Conservation (phyloP, 2,888 invertebrate species). For the Boloria selene region DNA sequence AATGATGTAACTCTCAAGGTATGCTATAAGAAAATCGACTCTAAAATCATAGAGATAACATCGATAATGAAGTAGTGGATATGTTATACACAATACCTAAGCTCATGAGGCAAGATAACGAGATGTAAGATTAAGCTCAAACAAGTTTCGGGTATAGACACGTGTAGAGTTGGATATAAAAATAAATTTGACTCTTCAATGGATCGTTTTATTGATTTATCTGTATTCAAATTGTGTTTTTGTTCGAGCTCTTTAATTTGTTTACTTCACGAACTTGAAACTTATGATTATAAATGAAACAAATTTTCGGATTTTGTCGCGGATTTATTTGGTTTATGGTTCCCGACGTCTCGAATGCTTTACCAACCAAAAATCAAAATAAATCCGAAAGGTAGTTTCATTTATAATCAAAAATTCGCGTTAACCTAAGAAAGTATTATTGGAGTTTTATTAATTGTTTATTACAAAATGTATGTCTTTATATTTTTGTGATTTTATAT, state of each 20-base stretch:
- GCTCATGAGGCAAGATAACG: slow-evolving; percentile 43
- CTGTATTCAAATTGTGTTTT: slow-evolving; percentile 17
- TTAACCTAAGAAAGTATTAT: too few relatives aligned
- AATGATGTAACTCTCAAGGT: background rate
- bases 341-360: too few relatives aligned
- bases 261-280: background rate
- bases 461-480: background rate
- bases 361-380: too few relatives aligned
- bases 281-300: too few relatives aligned
- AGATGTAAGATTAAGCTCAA: slow-evolving; percentile 54
- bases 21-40: slow-evolving; percentile 12
- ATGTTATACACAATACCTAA: background rate
- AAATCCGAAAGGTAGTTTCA: too few relatives aligned
- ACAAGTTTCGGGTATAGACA: slow-evolving; percentile 51
- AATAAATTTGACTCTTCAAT: slow-evolving; percentile 35
- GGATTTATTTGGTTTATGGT: too few relatives aligned
- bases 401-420: too few relatives aligned
- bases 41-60: background rate
- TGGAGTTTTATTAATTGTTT: background rate
- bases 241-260: background rate
- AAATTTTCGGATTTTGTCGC: too few relatives aligned
- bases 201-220: slow-evolving; percentile 33
- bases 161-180: slow-evolving; percentile 45
- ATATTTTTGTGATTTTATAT: background rate
- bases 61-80: background rate